Evolutionary conservation across 2,797 vertebrate species (phyloP).

Genomic region (Liasis olivaceus): DNA sequence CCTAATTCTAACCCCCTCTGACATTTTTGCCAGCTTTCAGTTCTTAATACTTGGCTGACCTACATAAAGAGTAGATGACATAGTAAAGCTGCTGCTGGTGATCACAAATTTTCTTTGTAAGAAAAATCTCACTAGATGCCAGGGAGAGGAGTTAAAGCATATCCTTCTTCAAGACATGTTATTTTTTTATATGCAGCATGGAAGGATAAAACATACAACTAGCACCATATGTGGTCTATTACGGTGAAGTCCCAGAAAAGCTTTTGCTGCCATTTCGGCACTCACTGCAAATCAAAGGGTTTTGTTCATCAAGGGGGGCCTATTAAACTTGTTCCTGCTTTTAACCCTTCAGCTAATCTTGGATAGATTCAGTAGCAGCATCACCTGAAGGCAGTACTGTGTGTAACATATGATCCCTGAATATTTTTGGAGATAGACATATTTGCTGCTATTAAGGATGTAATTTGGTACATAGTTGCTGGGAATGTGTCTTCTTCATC

Average conservation of each 20-base stretch:
- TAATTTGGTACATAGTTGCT: background rate
- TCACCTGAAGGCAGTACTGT: background rate
- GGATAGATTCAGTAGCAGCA: background rate
- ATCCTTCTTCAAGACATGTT: background rate
- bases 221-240: background rate
- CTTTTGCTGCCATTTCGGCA: background rate
- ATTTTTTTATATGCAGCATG: background rate
- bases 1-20: background rate
- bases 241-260: background rate
- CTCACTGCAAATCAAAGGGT: background rate
- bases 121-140: background rate
- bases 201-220: background rate
- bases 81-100: background rate
- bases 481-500: background rate
- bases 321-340: background rate
- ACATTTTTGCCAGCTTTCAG: background rate
- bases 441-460: background rate
- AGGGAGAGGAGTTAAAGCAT: background rate
- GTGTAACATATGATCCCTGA: background rate
- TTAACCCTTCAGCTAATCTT: background rate
- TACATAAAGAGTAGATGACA: background rate
- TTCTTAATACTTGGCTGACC: background rate
- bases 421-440: background rate
- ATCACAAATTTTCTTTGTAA: background rate
- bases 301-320: background rate